Evolutionary conservation across 2,797 vertebrate genomes (phyloP), one percentile per base, ranked within the genome.

Genomic region (Loriculus beryllinus): DNA sequence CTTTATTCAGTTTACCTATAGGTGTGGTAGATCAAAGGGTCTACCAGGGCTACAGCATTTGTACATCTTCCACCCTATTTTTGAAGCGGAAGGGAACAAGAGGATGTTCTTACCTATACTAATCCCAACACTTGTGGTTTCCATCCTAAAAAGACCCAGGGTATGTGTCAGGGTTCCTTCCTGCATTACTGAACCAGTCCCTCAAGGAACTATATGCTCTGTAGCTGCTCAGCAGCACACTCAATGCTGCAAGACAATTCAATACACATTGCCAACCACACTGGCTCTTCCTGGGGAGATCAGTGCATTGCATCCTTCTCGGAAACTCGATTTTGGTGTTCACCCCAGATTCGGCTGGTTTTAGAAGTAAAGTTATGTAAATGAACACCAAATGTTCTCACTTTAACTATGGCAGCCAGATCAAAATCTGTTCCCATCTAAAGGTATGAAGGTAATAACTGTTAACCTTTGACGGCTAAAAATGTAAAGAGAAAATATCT

Each of bases 401-500:
- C 78, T 84, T 92, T 33, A 86, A 79, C 90, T 17, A 40, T 1
- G 10, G 17, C 80, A 74, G 80, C 54, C 89, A 57, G 77, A 88
- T 67, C 85, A 84, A 77, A 88, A 83, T 57, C 51, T 67, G 54
- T 59, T 93, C 74, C 26, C 12, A 19, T 90, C 60, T 49, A 16
- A 91, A 56, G 67, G 37, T 81, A 84, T 60, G 64, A 86, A 95
- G 91, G 92, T 96, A 96, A 90, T 45, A 75, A 94, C 92, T 96
- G 95, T 92, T 96, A 97, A 97, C 97, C 97, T 98, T 94, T 94
- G 95, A 69, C 74, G 64, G 86, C 95, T 97, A 96, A 94, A 97
- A 96, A 97, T 94, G 95, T 95, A 95, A 93, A 97, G 95, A 95
- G 90, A 96, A 96, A 95, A 97, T 95, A 96, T 96, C 54, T 98